Percentiles rank a stretch among this genome's conserved stretches.
Conservation (phyloP, 2,888 invertebrate species). For the Melanargia galathea region DNA sequence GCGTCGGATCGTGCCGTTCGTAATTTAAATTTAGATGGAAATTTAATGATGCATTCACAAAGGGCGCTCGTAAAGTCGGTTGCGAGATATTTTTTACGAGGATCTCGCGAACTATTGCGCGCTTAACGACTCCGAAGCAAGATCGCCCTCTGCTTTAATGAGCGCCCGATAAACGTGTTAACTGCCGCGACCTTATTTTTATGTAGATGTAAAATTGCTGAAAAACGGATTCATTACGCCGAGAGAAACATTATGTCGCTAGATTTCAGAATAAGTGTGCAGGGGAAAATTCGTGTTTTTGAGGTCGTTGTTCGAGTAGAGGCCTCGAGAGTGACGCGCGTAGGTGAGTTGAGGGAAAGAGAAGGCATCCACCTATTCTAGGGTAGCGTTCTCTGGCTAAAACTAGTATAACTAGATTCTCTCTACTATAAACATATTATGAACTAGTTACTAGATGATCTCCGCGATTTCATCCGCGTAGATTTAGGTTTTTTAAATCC, state of each 20-base stretch:
- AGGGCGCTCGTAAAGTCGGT: conserved; percentile 81
- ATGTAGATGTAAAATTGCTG: conserved; percentile 79
- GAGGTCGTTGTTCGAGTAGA: conserved; percentile 34
- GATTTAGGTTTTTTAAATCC: no score
- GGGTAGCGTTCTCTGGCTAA: not conserved
- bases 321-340: not conserved
- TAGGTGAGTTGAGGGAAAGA: not conserved
- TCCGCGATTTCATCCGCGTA: no score
- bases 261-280: conserved; percentile 41
- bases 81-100: conserved; percentile 82
- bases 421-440: not conserved
- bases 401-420: no score
- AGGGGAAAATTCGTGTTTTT: conserved; percentile 47
- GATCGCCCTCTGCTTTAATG: conserved; percentile 82
- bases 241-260: conserved; percentile 49
- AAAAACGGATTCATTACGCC: conserved; percentile 78
- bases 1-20: conserved; percentile 76
- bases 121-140: conserved; percentile 82
- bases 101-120: conserved; percentile 83
- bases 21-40: conserved; percentile 83
- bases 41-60: conserved; percentile 83
- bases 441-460: no score
- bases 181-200: conserved; percentile 81
- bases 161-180: conserved; percentile 82
- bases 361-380: not conserved